phyloP scores from a whole-genome alignment of 1,140 invertebrate genomes.

The Drosophila baimaii region DNA sequence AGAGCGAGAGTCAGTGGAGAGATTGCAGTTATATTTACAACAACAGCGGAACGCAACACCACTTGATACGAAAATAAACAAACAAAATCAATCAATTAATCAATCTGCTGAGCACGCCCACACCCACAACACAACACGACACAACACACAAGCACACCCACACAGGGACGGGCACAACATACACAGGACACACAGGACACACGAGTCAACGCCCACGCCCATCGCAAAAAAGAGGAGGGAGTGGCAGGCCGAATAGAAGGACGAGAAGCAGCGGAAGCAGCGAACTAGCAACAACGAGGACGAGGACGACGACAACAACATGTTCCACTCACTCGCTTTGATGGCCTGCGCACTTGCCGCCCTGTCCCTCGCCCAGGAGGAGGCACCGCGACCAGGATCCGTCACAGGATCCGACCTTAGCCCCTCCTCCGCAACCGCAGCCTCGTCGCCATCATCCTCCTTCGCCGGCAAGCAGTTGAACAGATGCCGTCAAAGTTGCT shows the following conservation, averaged over 20 bases:
- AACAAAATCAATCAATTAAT: slow-evolving; percentile 83
- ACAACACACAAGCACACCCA: slow-evolving; percentile 2
- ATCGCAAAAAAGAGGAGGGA: slow-evolving; percentile 47
- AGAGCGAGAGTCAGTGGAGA: not conserved
- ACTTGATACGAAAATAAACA: slow-evolving; percentile 82
- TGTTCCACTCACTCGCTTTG: slow-evolving; percentile 72
- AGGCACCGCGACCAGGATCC: slow-evolving; percentile 21
- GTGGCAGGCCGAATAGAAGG: slow-evolving; percentile 22
- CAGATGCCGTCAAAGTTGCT: slow-evolving; percentile 78
- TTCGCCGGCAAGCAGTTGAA: slow-evolving; percentile 58
- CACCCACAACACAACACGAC: slow-evolving; percentile 24
- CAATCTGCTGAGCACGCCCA: slow-evolving; percentile 71
- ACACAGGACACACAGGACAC: slow-evolving; percentile 34
- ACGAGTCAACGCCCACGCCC: slow-evolving; percentile 56
- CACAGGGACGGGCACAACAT: slow-evolving; percentile 11
- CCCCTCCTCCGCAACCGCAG: slow-evolving; percentile 4
- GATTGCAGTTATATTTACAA: slow-evolving; percentile 24
- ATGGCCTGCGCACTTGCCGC: slow-evolving; percentile 56
- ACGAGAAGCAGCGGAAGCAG: slow-evolving; percentile 7
- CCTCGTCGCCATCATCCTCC: slow-evolving; percentile 18
- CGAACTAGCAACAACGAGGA: slow-evolving; percentile 14
- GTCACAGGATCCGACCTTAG: slow-evolving; percentile 24
- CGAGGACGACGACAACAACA: slow-evolving; percentile 22
- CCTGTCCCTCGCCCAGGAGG: slow-evolving; percentile 47
- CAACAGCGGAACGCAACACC: slow-evolving; percentile 35